Conservation (phyloP, 1,140 invertebrate genomes). For the Apolygus lucorum region DNA sequence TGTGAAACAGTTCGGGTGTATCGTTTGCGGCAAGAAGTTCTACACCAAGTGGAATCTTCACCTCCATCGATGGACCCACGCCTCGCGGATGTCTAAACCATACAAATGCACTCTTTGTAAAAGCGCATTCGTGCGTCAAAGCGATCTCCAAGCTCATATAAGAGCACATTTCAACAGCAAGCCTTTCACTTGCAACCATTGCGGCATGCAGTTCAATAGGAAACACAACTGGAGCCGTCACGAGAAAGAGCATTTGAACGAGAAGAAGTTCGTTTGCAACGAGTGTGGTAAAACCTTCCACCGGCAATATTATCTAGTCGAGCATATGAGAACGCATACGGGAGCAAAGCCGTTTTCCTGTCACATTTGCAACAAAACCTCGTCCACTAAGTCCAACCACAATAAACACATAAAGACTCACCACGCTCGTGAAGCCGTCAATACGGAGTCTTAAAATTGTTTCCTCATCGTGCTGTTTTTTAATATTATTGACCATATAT, state of each 20-base stretch:
- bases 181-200: slow-evolving; percentile 85
- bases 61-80: slow-evolving; percentile 82
- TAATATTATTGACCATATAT: too few species aligned
- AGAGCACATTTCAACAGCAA: slow-evolving; percentile 69
- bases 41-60: slow-evolving; percentile 83
- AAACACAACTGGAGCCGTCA: slow-evolving; percentile 88
- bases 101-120: slow-evolving; percentile 77
- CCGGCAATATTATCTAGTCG: slow-evolving; percentile 75
- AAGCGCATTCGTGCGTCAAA: slow-evolving; percentile 67
- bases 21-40: slow-evolving; percentile 75
- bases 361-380: slow-evolving; percentile 77
- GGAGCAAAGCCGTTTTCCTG: slow-evolving; percentile 73
- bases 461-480: too few species aligned
- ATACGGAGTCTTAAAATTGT: slow-evolving; percentile 50
- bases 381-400: slow-evolving; percentile 78
- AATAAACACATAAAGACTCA: slow-evolving; percentile 82
- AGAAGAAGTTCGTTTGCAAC: slow-evolving; percentile 78
- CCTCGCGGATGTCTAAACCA: slow-evolving; percentile 67
- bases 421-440: slow-evolving; percentile 73
- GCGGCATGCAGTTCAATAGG: slow-evolving; percentile 84
- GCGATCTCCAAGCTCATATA: slow-evolving; percentile 73
- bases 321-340: slow-evolving; percentile 76
- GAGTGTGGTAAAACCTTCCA: slow-evolving; percentile 81
- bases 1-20: slow-evolving; percentile 62
- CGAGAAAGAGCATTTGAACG: slow-evolving; percentile 79